Evolutionary conservation across 1,140 invertebrate species (phyloP), one percentile per base, ranked within the genome.

Genomic region (Zaprionus tsacasi): DNA sequence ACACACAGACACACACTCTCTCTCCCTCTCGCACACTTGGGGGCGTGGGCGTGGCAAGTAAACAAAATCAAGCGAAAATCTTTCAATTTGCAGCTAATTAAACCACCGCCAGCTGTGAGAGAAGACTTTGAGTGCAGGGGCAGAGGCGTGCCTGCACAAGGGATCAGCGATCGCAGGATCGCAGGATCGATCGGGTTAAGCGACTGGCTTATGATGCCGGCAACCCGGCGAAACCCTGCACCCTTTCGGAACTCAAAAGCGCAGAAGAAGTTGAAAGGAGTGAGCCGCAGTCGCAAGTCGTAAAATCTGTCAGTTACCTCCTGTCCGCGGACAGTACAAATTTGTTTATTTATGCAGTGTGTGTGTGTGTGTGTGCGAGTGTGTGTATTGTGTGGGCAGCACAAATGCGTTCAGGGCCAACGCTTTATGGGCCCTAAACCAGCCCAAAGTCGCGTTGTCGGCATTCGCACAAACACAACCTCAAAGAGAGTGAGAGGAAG

Each of bases 261-360:
- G 25, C 43, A 2, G 59, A 75, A 75, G 43, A 59, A 70, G 72
- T 75, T 75, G 27, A 75, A 78, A 78, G 82, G 78, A 85, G 81
- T 85, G 74, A 85, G 78, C 72, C 10, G 12, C 43, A 38, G 45
- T 50, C 17, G 45, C 45, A 25, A 50, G 45, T 74, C 81, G 71
- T 86, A 86, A 86, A 85, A 67, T 59, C 63, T 40, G 33, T 58
- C 67, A 45, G 13, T 13, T 40, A 1, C 38, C 13, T 40, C 38
- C 6, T 54, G 45, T 61, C 35, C 40, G 66, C 67, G 66, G 56
- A 65, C 63, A 50, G 55, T n/a, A 21, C 27, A 50, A 56, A 80
- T 43, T 69, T 80, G 61, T 88, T 88, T 88, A 80, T 88, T 88
- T 88, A 88, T 88, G 74, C 77, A 88, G 68, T 80, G 21, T 30